Evolutionary conservation across 2,888 invertebrate genomes (phyloP).

Genomic region (Artemia sp.): DNA sequence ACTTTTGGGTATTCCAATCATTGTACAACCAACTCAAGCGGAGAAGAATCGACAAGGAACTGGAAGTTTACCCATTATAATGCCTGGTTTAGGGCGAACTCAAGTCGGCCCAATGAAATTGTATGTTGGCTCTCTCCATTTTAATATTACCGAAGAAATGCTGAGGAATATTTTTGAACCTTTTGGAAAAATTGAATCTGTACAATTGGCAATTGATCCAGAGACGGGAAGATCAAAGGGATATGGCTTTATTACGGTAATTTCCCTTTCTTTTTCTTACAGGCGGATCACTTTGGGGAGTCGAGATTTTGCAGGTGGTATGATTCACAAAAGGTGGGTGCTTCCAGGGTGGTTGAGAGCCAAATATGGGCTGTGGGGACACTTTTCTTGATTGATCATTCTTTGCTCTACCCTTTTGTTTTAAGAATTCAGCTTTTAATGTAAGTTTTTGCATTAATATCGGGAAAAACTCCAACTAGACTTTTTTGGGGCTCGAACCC

Average conservation of each 20-base stretch:
- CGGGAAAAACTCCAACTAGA: no score
- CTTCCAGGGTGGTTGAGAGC: no score
- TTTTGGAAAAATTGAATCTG: constrained; percentile 88
- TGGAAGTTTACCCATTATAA: constrained; percentile 3
- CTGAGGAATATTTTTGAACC: constrained; percentile 94
- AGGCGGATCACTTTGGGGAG: no score
- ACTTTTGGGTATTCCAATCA: constrained; percentile 83
- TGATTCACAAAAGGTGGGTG: no score
- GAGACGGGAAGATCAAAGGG: constrained; percentile 90
- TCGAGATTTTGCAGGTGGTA: no score
- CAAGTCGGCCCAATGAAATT: constrained; percentile 78
- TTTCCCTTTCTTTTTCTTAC: constrained; percentile 28
- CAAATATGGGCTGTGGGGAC: no score
- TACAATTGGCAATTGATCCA: constrained; percentile 86
- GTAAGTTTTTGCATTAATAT: no score
- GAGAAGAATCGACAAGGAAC: constrained; percentile 63
- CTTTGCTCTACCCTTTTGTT: no score
- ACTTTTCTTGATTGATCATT: no score
- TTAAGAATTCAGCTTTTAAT: no score
- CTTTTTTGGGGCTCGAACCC: no score
- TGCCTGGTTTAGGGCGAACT: constrained; percentile 36
- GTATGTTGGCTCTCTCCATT: constrained; percentile 93
- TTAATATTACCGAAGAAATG: constrained; percentile 99
- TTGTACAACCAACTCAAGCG: constrained; percentile 93
- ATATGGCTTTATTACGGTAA: constrained; percentile 89